These are phyloP conservation scores for Bombyx mori DNA, from an alignment of 1,140 invertebrate genomes.

Conservation along the genomic window ASM3026992v2 NC_085113.1:4733001-4733500, in stretches of 20 bases:
- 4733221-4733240: too few species aligned
- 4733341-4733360: slow-evolving; percentile 17
- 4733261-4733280: background rate
- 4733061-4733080: too few species aligned
- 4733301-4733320: slow-evolving; percentile 6
- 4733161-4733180: too few species aligned
- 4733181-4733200: too few species aligned
- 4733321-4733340: slow-evolving; percentile 14
- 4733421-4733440: background rate
- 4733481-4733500: slow-evolving; percentile 3
- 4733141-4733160: too few species aligned
- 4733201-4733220: too few species aligned
- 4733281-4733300: slow-evolving; percentile 6
- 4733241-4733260: slow-evolving; percentile 2
- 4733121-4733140: too few species aligned
- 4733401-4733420: slow-evolving; percentile 4
- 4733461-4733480: slow-evolving; percentile 7
- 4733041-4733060: too few species aligned
- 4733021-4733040: too few species aligned
- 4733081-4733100: background rate
- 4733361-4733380: slow-evolving; percentile 15
- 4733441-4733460: too few species aligned
- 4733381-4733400: slow-evolving; percentile 6
- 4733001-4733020: too few species aligned
- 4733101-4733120: background rate